Evolutionary conservation across 1,140 invertebrate species (phyloP).

Genomic region (Drosophila biarmipes): DNA sequence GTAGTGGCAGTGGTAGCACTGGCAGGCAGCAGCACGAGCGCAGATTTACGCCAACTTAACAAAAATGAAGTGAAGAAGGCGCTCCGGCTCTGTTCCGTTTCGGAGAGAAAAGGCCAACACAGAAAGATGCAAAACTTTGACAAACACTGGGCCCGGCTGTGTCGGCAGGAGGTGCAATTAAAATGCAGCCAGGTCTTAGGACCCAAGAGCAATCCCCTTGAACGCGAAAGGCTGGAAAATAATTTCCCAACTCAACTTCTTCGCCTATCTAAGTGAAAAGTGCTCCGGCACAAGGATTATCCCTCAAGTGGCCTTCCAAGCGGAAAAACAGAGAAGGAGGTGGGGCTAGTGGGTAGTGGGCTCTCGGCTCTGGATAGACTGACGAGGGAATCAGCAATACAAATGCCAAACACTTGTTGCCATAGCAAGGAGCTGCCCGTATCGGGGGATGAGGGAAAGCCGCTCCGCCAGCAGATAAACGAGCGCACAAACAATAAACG

Average conservation of each 20-base stretch:
- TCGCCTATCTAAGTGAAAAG: constrained; percentile 43
- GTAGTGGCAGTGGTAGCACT: too few species aligned
- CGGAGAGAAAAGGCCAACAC: constrained; percentile 20
- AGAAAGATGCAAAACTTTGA: constrained; percentile 56
- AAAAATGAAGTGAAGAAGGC: constrained; percentile 35
- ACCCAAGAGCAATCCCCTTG: constrained; percentile 1
- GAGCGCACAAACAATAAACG: constrained; percentile 31
- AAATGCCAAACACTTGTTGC: constrained; percentile 50
- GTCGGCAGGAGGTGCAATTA: constrained; percentile 51
- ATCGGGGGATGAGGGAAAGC: neutral
- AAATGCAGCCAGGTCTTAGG: constrained; percentile 54
- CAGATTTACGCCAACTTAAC: constrained; percentile 51
- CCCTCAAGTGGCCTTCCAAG: constrained; percentile 44
- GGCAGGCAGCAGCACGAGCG: neutral
- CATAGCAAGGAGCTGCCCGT: neutral
- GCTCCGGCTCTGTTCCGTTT: too few species aligned
- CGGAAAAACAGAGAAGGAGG: constrained; percentile 28
- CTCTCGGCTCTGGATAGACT: neutral
- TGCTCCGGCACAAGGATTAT: constrained; percentile 29
- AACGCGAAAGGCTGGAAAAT: constrained; percentile 67
- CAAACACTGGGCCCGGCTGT: constrained; percentile 14
- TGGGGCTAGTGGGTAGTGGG: neutral
- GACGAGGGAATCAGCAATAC: constrained; percentile 24
- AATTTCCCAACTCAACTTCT: constrained; percentile 55
- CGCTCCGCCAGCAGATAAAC: constrained; percentile 23